Base-by-base conservation (phyloP, 2,888 invertebrate genomes). In the Drosophila meridiana region DNA sequence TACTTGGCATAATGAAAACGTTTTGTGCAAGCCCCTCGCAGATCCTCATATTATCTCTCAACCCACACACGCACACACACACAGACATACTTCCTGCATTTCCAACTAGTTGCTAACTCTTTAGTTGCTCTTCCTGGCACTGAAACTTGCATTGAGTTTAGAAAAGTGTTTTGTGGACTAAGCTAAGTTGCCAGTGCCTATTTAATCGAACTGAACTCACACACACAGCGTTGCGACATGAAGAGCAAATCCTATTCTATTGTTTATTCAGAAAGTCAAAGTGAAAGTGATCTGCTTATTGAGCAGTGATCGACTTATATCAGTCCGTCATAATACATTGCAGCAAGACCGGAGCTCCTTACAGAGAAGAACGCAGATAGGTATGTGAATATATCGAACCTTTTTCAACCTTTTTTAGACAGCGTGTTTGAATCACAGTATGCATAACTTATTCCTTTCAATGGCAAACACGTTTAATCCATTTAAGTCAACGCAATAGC, bases 1-100 rank as follows among this genome's bases (percentile, higher is more conserved):
- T 74, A 68, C 58, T 56, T 56, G 43, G 13, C 14, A 8, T 32
- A 76, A 77, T 81, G 74, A 73, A 78, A 75, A 74, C 68, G 76
- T 71, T 76, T 71, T 66, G 34, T 66, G 45, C 69, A 48, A 53
- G 55, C 61, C 43, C 20, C 56, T 20, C 13, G 26, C 55, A 61
- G 14, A 13, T 68, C 69, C 45, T 34, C 62, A 68, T 62, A 74
- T 69, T 58, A 65, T 58, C 40, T 50, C 58, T 20, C 20, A 20
- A 20, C 20, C 20, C 20, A 20, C 20, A n/a, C n/a, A n/a, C 26
- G 40, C 34, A 28, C 40, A 40, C 20, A n/a, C 26, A 6, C 52
- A 45, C 45, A 53, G 20, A 52, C 47, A 42, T 20, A 45, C 45
- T 20, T 61, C 55, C 40, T 53, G 52, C 47, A 73, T 68, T 45